These are phyloP conservation scores for Pipistrellus pygmaeus DNA, from an alignment of 2,797 vertebrate genomes.

Conservation along the genomic window DNA sequence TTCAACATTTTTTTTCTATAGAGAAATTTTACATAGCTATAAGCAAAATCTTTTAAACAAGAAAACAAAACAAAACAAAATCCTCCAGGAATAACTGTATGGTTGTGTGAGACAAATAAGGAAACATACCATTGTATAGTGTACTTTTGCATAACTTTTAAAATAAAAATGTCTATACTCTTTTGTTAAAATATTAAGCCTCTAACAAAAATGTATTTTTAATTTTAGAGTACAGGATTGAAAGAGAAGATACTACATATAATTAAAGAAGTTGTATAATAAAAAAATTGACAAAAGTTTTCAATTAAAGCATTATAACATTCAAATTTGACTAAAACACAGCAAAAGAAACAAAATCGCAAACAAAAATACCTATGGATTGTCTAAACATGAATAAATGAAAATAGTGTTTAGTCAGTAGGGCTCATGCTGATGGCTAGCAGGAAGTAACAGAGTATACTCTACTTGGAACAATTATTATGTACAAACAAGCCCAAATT, in stretches of 20 bases:
- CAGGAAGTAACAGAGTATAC: conserved; percentile 87
- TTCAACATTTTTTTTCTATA: conserved; percentile 82
- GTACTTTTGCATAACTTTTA: conserved; percentile 87
- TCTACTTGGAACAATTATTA: conserved; percentile 86
- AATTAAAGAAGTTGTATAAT: conserved; percentile 90
- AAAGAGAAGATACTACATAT: conserved; percentile 89
- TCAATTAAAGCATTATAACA: conserved; percentile 92
- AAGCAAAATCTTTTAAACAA: conserved; percentile 82
- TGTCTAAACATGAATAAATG: conserved; percentile 89
- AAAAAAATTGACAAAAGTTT: conserved; percentile 87
- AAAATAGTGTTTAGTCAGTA: conserved; percentile 88
- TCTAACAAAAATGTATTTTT: conserved; percentile 92
- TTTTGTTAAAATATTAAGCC: conserved; percentile 90
- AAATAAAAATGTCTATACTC: conserved; percentile 91
- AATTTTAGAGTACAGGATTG: conserved; percentile 89
- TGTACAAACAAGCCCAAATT: conserved; percentile 85
- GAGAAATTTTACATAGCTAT: conserved; percentile 84
- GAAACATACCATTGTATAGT: conserved; percentile 82
- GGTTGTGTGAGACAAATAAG: conserved; percentile 83
- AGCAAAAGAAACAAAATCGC: conserved; percentile 88
- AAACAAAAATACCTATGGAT: conserved; percentile 87
- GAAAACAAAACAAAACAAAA: conserved; percentile 61
- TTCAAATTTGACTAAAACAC: conserved; percentile 91
- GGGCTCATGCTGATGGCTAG: conserved; percentile 91
- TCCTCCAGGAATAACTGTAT: conserved; percentile 78